These are phyloP conservation scores for Lepidotrigona ventralis DNA, from an alignment of 1,140 invertebrate species.

Conservation along the genomic window DNA sequence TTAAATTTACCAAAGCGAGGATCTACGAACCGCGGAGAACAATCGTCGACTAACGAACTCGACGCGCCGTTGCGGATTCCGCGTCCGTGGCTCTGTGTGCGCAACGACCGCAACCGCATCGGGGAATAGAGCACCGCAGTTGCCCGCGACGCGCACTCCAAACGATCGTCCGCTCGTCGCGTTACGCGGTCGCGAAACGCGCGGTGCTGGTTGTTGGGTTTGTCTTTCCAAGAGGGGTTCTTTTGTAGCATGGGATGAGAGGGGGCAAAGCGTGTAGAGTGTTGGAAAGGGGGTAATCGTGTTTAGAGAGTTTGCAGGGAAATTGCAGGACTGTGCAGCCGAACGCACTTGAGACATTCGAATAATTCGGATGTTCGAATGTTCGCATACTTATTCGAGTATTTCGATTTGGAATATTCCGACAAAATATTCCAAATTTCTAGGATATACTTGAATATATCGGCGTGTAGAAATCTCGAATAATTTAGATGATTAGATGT, in stretches of 20 bases:
- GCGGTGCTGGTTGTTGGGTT: background rate
- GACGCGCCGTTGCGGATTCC: constrained; percentile 25
- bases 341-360: too few species aligned
- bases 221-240: background rate
- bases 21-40: constrained; percentile 57
- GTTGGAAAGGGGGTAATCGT: background rate
- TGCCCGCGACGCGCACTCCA: background rate
- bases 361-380: too few species aligned
- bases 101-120: constrained; percentile 7
- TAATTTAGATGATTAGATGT: too few species aligned
- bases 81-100: background rate
- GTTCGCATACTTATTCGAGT: too few species aligned
- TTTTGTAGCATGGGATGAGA: background rate
- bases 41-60: constrained; percentile 72
- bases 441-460: too few species aligned
- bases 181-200: background rate
- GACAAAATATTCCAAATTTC: too few species aligned
- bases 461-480: too few species aligned
- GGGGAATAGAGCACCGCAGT: background rate
- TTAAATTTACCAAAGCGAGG: constrained; percentile 44
- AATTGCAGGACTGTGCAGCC: too few species aligned
- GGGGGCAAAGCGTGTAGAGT: background rate
- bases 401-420: too few species aligned
- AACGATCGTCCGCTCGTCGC: background rate
- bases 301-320: background rate